Evolutionary conservation across 2,888 invertebrate species (phyloP).

Genomic region (Erebia ligea): DNA sequence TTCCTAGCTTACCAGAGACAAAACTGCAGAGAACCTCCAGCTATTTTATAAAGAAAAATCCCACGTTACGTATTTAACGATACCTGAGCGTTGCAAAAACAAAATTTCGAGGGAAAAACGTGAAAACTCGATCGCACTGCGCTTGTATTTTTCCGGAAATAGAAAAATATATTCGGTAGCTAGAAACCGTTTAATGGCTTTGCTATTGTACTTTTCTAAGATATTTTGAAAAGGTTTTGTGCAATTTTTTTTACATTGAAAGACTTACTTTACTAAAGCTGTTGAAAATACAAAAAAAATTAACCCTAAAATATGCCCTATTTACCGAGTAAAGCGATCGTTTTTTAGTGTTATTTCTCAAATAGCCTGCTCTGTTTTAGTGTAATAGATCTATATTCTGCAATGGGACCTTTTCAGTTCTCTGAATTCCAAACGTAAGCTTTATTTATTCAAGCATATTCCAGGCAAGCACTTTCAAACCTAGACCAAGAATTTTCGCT

Average conservation of each 20-base stretch:
- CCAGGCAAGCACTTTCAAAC: too few relatives aligned
- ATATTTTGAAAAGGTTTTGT: not conserved
- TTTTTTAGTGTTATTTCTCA: too few relatives aligned
- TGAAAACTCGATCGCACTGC: conserved; percentile 8
- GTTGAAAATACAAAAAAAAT: not conserved
- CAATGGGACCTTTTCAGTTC: too few relatives aligned
- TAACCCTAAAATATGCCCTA: too few relatives aligned
- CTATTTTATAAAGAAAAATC: conserved; percentile 1
- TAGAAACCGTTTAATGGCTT: conserved; percentile 9
- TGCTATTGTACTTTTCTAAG: not conserved
- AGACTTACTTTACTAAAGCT: not conserved
- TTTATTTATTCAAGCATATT: too few relatives aligned
- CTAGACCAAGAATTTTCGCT: too few relatives aligned
- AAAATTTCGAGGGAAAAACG: conserved; percentile 9
- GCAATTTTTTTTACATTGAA: not conserved
- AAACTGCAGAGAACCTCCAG: not conserved
- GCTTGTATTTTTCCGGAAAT: conserved; percentile 19
- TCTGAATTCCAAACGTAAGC: too few relatives aligned
- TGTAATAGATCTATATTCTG: too few relatives aligned
- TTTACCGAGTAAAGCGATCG: too few relatives aligned
- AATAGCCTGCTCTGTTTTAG: too few relatives aligned
- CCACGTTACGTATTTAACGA: not conserved
- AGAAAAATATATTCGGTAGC: conserved; percentile 14
- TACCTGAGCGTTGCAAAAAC: conserved; percentile 12
- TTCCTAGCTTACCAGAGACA: not conserved